These are phyloP conservation scores for Eilema caniola DNA, from an alignment of 2,888 invertebrate species.

Conservation along the genomic window DNA sequence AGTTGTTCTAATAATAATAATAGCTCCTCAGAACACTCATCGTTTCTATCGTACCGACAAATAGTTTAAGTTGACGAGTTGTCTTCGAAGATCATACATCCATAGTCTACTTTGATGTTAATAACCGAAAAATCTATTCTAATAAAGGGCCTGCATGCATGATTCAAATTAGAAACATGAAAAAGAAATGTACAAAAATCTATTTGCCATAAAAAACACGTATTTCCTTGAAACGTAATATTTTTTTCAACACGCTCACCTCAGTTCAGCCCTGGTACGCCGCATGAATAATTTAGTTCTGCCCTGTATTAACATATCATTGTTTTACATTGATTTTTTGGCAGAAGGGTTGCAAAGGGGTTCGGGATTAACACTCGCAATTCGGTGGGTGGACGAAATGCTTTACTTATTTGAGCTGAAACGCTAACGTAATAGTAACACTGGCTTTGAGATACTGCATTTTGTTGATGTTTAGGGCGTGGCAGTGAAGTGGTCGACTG, in stretches of 20 bases:
- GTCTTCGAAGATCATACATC: too few species aligned
- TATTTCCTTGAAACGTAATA: conserved; percentile 27
- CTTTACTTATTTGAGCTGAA: conserved; percentile 12
- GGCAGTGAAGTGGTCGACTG: not conserved
- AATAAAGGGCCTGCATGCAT: not conserved
- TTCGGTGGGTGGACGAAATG: not conserved
- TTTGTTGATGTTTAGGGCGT: not conserved
- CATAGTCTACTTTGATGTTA: too few species aligned
- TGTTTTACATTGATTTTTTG: conserved; percentile 49
- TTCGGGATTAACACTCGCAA: not conserved
- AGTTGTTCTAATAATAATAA: too few species aligned
- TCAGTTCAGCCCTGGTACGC: conserved; percentile 38
- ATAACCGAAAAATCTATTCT: not conserved
- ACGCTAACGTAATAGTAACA: not conserved
- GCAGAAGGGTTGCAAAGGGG: conserved; percentile 17
- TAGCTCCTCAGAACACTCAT: too few species aligned
- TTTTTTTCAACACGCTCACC: conserved; percentile 48
- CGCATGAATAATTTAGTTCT: conserved; percentile 58
- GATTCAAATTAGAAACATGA: conserved; percentile 1
- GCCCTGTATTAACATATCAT: conserved; percentile 52
- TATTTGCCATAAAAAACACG: conserved; percentile 11
- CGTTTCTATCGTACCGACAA: too few species aligned
- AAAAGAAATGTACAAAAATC: conserved; percentile 9
- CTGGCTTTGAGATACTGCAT: not conserved
- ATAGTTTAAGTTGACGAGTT: too few species aligned